Percentiles rank a stretch among this genome's conserved stretches.
phyloP scores from a whole-genome alignment of 2,888 invertebrate species.

The Mesodorylaimus sp. region DNA sequence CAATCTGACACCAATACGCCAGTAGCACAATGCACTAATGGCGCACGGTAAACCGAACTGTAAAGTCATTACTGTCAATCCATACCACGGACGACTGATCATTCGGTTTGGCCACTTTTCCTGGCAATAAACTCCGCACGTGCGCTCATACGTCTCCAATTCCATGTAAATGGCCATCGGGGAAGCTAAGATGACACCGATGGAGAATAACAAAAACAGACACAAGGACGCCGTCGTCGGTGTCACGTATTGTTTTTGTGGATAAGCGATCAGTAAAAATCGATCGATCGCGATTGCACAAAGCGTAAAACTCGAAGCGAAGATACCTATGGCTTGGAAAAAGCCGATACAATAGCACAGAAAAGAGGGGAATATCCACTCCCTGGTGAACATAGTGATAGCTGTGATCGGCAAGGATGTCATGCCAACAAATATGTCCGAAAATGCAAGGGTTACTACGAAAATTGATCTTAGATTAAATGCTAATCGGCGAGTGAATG shows the following conservation, averaged over 20 bases:
- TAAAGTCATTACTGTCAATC: background rate
- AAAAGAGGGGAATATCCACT: background rate
- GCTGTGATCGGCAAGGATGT: conserved; percentile 4
- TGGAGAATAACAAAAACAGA: too few species aligned
- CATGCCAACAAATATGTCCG: background rate
- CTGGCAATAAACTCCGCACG: conserved; percentile 5
- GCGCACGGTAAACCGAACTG: conserved; percentile 2
- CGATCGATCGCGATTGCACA: conserved; percentile 5
- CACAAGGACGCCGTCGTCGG: too few species aligned
- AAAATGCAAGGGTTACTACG: conserved; percentile 1
- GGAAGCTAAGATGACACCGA: background rate
- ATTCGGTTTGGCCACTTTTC: background rate
- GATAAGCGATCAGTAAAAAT: too few species aligned
- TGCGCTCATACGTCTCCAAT: background rate
- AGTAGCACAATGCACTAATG: conserved; percentile 4
- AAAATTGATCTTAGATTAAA: conserved; percentile 2
- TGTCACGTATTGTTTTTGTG: too few species aligned
- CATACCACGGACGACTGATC: background rate
- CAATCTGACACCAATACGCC: background rate
- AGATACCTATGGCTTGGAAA: conserved; percentile 4
- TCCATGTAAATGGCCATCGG: background rate
- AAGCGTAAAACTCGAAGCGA: conserved; percentile 4
- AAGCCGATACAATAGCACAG: background rate
- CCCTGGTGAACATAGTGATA: background rate
- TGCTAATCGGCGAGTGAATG: too few species aligned